Evolutionary conservation across 53 echinoderm and acorn worm species (phyloP).

Genomic region (Actinopyga echinites): DNA sequence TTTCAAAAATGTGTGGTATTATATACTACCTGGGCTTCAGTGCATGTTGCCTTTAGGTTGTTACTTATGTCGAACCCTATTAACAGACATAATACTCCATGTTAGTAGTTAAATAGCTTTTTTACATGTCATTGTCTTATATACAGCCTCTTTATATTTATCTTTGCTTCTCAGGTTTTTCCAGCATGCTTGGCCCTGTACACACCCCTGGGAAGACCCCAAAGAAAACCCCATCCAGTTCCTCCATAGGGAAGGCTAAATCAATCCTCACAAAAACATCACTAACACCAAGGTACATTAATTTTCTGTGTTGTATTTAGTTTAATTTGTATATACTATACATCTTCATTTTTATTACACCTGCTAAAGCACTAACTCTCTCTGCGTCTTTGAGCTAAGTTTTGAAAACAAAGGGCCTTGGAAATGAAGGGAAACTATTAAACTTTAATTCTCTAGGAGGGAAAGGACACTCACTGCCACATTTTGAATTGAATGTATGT

Average conservation of each 20-base stretch:
- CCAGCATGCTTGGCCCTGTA: slow-evolving; percentile 85
- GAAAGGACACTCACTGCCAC: no score
- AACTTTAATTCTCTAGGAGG: no score
- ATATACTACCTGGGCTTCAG: no score
- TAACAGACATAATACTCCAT: neutral
- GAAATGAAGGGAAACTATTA: no score
- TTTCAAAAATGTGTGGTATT: no score
- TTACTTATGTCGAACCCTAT: neutral
- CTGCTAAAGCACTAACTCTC: neutral
- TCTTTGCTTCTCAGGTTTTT: slow-evolving; percentile 49
- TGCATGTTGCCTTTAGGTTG: neutral
- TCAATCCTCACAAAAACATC: slow-evolving; percentile 86
- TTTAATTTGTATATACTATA: no score
- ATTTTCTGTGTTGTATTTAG: neutral
- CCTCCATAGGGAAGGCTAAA: slow-evolving; percentile 73
- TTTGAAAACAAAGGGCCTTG: no score
- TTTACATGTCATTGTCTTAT: neutral
- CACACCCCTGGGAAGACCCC: slow-evolving; percentile 72
- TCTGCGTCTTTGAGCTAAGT: neutral
- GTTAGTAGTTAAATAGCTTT: no score
- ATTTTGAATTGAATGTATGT: no score
- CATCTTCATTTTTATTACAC: neutral
- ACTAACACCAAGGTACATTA: slow-evolving; percentile 85
- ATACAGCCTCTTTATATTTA: neutral
- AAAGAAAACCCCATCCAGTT: slow-evolving; percentile 83